These are phyloP conservation scores for Neomonachus schauinslandi DNA, from an alignment of 2,113 vertebrate genomes.

Conservation along the genomic window DNA sequence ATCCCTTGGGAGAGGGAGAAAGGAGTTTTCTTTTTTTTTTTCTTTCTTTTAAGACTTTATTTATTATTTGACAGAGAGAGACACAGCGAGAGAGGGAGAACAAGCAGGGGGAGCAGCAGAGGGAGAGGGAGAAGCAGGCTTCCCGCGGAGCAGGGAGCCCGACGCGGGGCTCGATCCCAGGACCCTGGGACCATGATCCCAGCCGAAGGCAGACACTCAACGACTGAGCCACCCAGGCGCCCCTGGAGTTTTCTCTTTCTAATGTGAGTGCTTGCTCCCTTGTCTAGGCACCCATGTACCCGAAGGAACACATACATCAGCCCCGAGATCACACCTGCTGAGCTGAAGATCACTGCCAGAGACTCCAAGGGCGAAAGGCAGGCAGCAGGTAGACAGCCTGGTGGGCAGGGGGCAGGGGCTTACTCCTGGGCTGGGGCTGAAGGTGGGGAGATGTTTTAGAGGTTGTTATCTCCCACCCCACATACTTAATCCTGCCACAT, in stretches of 20 bases:
- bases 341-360: neutral
- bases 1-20: neutral
- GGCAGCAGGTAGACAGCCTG: neutral
- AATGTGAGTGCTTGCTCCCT: neutral
- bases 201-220: too few species aligned
- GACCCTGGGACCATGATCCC: too few species aligned
- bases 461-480: neutral
- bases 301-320: neutral
- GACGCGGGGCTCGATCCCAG: too few species aligned
- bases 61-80: too few species aligned
- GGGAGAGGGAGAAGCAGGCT: too few species aligned
- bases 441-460: neutral
- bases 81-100: too few species aligned
- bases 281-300: neutral
- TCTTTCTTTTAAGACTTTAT: too few species aligned
- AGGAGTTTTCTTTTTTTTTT: neutral
- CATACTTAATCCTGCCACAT: neutral
- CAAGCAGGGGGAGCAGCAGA: too few species aligned
- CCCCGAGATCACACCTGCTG: neutral
- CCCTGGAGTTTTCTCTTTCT: neutral
- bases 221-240: too few species aligned
- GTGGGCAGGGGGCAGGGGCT: neutral
- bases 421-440: neutral
- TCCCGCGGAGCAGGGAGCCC: too few species aligned
- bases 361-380: neutral